phyloP scores from a whole-genome alignment of 2,797 vertebrate genomes.

The Anableps anableps region DNA sequence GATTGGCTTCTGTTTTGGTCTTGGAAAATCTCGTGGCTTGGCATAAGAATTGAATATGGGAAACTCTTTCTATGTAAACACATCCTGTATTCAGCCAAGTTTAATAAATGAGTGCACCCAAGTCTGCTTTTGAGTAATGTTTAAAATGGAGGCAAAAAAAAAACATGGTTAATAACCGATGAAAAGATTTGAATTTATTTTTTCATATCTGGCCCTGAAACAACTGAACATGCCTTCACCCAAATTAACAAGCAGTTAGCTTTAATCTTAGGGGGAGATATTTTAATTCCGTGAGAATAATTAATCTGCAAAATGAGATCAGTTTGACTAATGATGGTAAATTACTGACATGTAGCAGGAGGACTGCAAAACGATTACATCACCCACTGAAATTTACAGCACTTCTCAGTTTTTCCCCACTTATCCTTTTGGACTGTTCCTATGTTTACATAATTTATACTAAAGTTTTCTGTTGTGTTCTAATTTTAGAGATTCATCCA shows the following conservation, averaged over 20 bases:
- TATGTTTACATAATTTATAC: not conserved
- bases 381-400: not conserved
- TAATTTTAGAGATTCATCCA: conserved; percentile 63
- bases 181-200: not conserved
- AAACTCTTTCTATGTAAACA: not conserved
- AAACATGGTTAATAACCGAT: not conserved
- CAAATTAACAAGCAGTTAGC: not conserved
- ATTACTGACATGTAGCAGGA: not conserved
- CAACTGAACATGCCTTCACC: not conserved
- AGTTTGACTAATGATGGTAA: not conserved
- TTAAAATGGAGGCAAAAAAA: not conserved
- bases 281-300: not conserved
- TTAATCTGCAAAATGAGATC: too few relatives aligned
- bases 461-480: not conserved
- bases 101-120: not conserved
- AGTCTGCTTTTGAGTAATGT: not conserved
- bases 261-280: not conserved
- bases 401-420: not conserved
- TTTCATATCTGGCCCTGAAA: not conserved
- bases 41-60: not conserved
- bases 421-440: not conserved
- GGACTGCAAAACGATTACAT: not conserved
- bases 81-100: not conserved
- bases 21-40: not conserved
- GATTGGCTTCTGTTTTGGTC: not conserved